Conservation (phyloP, 2,113 vertebrate genomes). For the Elaphurus davidianus region DNA sequence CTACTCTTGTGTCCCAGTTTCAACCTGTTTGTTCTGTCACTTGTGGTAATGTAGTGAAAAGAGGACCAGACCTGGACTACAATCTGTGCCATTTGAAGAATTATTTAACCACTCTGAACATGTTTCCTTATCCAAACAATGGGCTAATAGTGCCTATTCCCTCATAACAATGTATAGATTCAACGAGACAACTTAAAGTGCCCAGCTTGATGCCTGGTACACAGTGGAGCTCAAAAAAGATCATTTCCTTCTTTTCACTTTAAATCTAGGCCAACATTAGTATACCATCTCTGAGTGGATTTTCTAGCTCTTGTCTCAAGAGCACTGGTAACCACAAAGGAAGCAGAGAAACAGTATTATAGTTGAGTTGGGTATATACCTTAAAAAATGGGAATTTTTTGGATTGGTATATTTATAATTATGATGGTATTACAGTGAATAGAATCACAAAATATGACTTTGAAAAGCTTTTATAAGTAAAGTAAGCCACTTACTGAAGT, state of each 20-base stretch:
- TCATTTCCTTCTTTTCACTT: not conserved
- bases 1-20: not conserved
- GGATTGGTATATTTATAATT: not conserved
- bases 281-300: not conserved
- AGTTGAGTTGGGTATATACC: not conserved
- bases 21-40: not conserved
- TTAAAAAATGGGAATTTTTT: not conserved
- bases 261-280: not conserved
- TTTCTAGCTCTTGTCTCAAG: not conserved
- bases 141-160: not conserved
- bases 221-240: not conserved
- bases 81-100: not conserved
- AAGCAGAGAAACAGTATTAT: not conserved
- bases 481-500: not conserved
- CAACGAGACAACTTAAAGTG: not conserved
- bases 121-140: not conserved
- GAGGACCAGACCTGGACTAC: not conserved
- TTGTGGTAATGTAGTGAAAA: not conserved
- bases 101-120: not conserved
- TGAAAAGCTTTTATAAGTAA: not conserved
- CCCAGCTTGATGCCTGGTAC: not conserved
- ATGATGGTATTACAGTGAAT: not conserved
- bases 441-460: conserved; percentile 8
- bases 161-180: not conserved
- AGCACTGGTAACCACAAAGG: not conserved